Evolutionary conservation across 2,113 vertebrate genomes (phyloP).

Genomic region (Leptosomus discolor): DNA sequence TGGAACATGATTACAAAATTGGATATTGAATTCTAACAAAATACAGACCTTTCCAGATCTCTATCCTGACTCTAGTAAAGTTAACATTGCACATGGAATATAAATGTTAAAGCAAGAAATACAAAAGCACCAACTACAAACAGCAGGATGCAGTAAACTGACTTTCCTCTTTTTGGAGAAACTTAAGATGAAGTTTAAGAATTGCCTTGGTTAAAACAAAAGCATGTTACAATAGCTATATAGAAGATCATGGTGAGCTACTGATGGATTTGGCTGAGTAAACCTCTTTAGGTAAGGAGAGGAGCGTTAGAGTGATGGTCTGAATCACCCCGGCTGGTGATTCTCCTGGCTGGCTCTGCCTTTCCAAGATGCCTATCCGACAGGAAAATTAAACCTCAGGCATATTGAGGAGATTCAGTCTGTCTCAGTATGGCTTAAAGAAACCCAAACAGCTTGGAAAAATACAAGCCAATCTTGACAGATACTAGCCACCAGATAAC

Average conservation of each 20-base stretch:
- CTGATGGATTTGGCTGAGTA: not conserved
- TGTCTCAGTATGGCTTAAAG: not conserved
- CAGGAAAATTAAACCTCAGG: not conserved
- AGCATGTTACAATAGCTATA: not conserved
- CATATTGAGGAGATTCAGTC: not conserved
- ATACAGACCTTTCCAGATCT: not conserved
- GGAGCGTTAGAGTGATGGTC: accelerated
- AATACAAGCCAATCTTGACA: not conserved
- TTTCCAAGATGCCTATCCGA: not conserved
- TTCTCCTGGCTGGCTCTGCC: not conserved
- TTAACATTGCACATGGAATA: not conserved
- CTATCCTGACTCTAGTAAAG: not conserved
- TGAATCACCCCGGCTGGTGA: accelerated
- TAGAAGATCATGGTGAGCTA: not conserved
- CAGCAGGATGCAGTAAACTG: not conserved
- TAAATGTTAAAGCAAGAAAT: not conserved
- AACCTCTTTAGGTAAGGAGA: not conserved
- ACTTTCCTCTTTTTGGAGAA: not conserved
- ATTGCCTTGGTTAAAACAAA: not conserved
- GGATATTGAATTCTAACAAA: not conserved
- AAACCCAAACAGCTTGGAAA: not conserved
- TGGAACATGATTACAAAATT: not conserved
- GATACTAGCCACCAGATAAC: not conserved
- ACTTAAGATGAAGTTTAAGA: not conserved
- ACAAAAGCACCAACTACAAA: not conserved